Evolutionary conservation across 2,113 vertebrate genomes (phyloP).

Genomic region (Chloebia gouldiae): DNA sequence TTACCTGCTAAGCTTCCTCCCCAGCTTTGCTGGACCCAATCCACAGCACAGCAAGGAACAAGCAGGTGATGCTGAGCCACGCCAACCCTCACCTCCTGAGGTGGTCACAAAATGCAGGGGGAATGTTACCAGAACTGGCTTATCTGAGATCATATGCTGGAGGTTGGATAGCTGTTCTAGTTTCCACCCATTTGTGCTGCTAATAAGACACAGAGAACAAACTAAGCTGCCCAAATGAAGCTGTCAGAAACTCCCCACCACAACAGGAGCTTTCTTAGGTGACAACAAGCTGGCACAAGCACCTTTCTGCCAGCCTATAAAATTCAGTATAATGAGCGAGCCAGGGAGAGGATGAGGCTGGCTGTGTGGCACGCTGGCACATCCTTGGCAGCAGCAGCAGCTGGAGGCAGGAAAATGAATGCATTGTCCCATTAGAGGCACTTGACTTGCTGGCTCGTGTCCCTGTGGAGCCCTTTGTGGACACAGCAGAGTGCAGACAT

Average conservation of each 20-base stretch:
- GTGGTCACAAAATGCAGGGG: neutral
- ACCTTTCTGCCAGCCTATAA: conserved; percentile 19
- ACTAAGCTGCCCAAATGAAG: conserved; percentile 43
- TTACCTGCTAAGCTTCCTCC: neutral
- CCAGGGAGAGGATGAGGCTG: conserved; percentile 13
- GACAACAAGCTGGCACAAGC: conserved; percentile 31
- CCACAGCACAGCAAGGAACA: neutral
- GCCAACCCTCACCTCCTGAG: neutral
- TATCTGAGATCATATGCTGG: neutral
- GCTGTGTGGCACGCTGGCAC: neutral
- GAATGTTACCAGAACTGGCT: neutral
- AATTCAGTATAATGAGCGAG: neutral
- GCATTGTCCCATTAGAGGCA: conserved; percentile 28
- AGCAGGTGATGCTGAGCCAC: neutral
- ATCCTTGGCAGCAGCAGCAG: conserved; percentile 3
- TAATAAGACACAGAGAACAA: neutral
- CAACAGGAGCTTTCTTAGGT: conserved; percentile 34
- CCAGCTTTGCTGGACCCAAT: neutral
- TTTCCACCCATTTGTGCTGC: neutral
- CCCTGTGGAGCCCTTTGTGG: conserved; percentile 12
- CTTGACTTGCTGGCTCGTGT: conserved; percentile 37
- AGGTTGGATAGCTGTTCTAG: neutral
- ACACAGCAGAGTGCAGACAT: neutral
- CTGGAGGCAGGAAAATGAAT: conserved; percentile 40
- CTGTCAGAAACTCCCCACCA: neutral